A percentile compares a stretch with the other conserved stretches of the same genome.
Conservation (phyloP, 2,797 vertebrate genomes). For the Enteromius paludinosus region DNA sequence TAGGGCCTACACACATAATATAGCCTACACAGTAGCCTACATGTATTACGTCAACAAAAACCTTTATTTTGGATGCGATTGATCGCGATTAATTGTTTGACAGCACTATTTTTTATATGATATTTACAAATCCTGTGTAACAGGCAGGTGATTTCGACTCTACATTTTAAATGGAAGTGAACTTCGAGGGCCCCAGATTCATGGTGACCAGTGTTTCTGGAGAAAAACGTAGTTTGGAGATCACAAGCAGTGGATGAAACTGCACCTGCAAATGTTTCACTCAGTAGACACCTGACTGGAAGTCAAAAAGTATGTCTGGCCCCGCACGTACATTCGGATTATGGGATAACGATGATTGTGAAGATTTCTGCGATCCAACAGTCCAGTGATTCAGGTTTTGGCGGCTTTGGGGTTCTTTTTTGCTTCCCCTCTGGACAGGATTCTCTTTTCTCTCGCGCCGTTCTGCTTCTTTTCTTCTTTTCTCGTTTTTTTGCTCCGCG, state of each 20-base stretch:
- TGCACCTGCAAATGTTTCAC: slow-evolving; percentile 72
- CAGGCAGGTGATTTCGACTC: neutral
- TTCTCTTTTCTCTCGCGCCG: slow-evolving; percentile 66
- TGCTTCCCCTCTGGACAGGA: slow-evolving; percentile 77
- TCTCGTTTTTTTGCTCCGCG: slow-evolving; percentile 43
- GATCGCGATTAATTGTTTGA: too few relatives aligned
- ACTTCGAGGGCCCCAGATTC: neutral
- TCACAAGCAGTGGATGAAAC: slow-evolving; percentile 78
- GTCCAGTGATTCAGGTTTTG: slow-evolving; percentile 78
- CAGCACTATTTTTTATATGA: too few relatives aligned
- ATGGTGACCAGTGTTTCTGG: neutral
- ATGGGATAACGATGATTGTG: slow-evolving; percentile 74
- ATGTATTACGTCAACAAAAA: too few relatives aligned
- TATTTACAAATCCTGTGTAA: neutral
- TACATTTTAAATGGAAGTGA: neutral
- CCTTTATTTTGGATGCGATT: too few relatives aligned
- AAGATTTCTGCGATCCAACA: slow-evolving; percentile 82
- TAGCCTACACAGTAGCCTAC: too few relatives aligned
- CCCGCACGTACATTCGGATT: slow-evolving; percentile 77
- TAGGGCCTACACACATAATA: too few relatives aligned
- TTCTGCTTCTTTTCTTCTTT: slow-evolving; percentile 66
- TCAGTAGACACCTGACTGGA: slow-evolving; percentile 64
- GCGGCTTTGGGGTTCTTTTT: slow-evolving; percentile 76
- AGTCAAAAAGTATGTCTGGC: slow-evolving; percentile 64
- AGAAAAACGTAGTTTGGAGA: neutral